These are phyloP conservation scores for Lasiurus cinereus DNA, from an alignment of 2,113 vertebrate genomes.

Conservation along the genomic window DNA sequence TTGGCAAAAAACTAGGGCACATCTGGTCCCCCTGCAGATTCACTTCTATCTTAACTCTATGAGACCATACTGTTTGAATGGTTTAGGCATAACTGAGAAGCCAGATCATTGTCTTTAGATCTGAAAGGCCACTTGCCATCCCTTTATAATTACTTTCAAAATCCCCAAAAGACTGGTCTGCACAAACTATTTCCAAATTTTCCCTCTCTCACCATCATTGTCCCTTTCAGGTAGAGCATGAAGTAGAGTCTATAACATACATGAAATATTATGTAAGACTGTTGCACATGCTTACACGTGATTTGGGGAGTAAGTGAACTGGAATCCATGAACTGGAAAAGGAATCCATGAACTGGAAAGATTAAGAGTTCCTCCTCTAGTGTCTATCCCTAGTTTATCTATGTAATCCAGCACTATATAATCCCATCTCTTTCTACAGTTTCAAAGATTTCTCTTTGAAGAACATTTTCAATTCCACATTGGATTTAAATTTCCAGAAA, in stretches of 20 bases:
- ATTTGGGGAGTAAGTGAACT: neutral
- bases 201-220: neutral
- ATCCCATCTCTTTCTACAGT: neutral
- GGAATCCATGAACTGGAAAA: neutral
- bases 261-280: neutral
- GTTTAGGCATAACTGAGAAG: neutral
- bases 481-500: neutral
- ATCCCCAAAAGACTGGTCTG: neutral
- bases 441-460: conserved; percentile 40
- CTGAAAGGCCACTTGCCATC: neutral
- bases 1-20: neutral
- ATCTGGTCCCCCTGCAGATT: neutral
- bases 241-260: neutral
- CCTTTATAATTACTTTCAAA: conserved; percentile 18
- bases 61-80: neutral
- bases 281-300: neutral
- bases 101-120: neutral
- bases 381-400: neutral
- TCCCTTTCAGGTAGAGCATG: neutral
- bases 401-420: neutral
- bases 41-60: neutral
- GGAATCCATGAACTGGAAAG: neutral
- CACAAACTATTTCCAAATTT: neutral
- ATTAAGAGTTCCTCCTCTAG: neutral
- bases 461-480: conserved; percentile 9